Percentiles rank a stretch among this genome's conserved stretches.
These are phyloP conservation scores for Hemicrepidius hirtus DNA, from an alignment of 2,888 invertebrate species.

Conservation along the genomic window DNA sequence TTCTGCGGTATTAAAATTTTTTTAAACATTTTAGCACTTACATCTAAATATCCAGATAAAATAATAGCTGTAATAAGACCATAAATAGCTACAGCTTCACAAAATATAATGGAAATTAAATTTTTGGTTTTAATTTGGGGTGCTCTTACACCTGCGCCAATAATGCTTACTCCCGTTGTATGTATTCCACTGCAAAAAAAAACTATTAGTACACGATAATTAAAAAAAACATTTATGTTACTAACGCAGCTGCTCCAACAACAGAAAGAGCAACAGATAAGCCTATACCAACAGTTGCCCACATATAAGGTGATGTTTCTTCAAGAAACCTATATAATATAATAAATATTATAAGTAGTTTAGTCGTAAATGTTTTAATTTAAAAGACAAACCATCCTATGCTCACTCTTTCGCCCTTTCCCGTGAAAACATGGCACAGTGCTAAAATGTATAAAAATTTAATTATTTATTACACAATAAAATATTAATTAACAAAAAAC, in stretches of 20 bases:
- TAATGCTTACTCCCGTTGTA: conserved; percentile 96
- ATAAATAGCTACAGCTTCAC: conserved; percentile 99
- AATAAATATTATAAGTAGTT: no score
- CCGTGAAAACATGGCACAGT: conserved; percentile 84
- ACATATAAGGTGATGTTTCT: conserved; percentile 95
- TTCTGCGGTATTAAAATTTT: no score
- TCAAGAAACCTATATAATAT: conserved; percentile 82
- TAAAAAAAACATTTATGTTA: conserved; percentile 49
- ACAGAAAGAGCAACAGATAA: conserved; percentile 96
- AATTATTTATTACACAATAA: conserved; percentile 37
- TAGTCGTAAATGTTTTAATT: no score
- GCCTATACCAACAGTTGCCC: conserved; percentile 95
- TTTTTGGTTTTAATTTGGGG: conserved; percentile 99
- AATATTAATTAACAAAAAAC: conserved; percentile 44
- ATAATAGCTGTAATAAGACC: conserved; percentile 99
- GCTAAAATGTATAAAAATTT: conserved; percentile 69
- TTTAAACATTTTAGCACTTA: no score
- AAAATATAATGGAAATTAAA: conserved; percentile 99
- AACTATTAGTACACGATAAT: conserved; percentile 30
- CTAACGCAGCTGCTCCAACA: conserved; percentile 95
- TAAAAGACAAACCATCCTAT: conserved; percentile 81
- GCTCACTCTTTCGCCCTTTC: conserved; percentile 90
- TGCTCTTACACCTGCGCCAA: conserved; percentile 98
- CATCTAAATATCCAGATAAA: conserved; percentile 88
- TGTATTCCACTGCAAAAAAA: conserved; percentile 86